These are phyloP conservation scores for Micromussa lordhowensis DNA, from an alignment of 92 coral and sea anemone genomes.

Conservation along the genomic window DNA sequence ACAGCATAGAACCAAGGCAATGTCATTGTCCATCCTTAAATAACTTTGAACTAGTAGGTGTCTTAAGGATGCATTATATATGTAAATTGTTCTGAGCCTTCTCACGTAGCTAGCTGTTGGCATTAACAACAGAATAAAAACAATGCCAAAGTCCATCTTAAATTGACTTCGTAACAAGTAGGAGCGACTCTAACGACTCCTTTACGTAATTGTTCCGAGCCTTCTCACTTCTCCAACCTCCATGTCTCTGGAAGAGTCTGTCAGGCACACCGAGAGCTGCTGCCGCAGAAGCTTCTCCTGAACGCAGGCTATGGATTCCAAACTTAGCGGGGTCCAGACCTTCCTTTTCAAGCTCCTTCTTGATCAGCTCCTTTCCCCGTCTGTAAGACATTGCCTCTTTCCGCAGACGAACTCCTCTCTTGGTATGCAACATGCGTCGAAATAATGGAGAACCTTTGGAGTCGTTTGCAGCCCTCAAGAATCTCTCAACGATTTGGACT, in stretches of 20 bases:
- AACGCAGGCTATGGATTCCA: conserved; percentile 51
- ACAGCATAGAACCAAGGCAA: not conserved
- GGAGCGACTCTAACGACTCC: conserved; percentile 35
- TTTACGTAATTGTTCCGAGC: conserved; percentile 39
- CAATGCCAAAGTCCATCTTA: conserved; percentile 12
- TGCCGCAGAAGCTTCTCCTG: conserved; percentile 55
- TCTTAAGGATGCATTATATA: not conserved
- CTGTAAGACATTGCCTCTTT: conserved; percentile 41
- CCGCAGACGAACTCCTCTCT: conserved; percentile 38
- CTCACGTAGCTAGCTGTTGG: not conserved
- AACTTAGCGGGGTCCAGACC: conserved; percentile 30
- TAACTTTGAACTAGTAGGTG: not conserved
- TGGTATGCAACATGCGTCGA: conserved; percentile 41
- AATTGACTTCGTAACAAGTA: conserved; percentile 40
- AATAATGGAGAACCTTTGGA: conserved; percentile 42
- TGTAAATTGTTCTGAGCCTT: not conserved
- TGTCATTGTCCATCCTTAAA: not conserved
- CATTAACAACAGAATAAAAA: not conserved
- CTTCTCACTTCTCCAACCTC: conserved; percentile 51
- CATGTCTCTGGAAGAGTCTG: conserved; percentile 54
- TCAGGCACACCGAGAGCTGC: conserved; percentile 57
- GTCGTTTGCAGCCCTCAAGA: conserved; percentile 27
- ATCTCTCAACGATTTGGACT: conserved; percentile 25
- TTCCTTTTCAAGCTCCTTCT: conserved; percentile 47
- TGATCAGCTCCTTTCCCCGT: conserved; percentile 48